Evolutionary conservation across 2,113 vertebrate species (phyloP).

Genomic region (Turnix velox): DNA sequence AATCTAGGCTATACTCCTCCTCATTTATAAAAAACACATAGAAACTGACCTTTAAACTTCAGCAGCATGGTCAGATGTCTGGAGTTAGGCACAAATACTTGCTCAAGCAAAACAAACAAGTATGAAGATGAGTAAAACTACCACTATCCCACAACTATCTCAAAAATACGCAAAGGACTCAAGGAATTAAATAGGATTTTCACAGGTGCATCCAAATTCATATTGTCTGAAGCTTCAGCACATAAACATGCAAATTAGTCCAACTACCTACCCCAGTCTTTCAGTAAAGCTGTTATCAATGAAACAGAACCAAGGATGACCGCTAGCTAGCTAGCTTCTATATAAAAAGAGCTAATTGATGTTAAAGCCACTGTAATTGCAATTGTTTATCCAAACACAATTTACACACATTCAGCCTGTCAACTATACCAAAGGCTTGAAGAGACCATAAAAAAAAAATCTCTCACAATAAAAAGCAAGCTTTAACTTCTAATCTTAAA

Average conservation of each 20-base stretch:
- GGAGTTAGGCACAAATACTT: neutral
- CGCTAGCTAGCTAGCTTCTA: neutral
- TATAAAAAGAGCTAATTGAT: neutral
- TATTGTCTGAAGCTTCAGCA: neutral
- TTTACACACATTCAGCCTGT: neutral
- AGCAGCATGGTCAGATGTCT: neutral
- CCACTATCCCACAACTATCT: neutral
- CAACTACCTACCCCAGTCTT: neutral
- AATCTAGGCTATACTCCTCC: neutral
- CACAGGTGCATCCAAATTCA: neutral
- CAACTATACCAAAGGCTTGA: neutral
- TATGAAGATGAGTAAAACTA: neutral
- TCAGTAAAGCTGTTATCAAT: neutral
- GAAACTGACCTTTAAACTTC: neutral
- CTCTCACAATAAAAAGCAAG: neutral
- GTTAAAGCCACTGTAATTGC: neutral
- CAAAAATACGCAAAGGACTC: neutral
- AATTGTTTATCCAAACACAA: neutral
- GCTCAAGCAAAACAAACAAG: neutral
- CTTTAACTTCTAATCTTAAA: neutral
- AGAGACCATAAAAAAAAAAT: neutral
- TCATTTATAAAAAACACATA: neutral
- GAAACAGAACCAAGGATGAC: neutral
- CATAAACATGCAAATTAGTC: neutral
- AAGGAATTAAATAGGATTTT: neutral